Evolutionary conservation across 2,888 invertebrate species (phyloP).

Genomic region (Conops quadrifasciatus): DNA sequence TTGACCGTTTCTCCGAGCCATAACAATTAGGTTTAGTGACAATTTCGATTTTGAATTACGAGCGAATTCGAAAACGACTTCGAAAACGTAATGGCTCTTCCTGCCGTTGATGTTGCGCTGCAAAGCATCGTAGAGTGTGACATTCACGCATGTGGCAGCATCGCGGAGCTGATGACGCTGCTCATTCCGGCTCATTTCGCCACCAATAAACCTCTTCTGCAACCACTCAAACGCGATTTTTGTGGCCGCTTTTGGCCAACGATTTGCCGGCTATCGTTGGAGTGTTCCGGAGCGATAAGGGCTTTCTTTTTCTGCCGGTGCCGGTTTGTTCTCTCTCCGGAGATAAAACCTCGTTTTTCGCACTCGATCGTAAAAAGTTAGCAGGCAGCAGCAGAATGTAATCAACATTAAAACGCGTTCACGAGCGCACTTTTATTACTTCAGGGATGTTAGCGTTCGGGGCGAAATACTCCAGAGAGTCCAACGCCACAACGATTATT

Average conservation of each 20-base stretch:
- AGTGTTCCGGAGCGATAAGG: constrained; percentile 27
- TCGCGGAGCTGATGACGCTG: not conserved
- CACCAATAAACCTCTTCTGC: no score
- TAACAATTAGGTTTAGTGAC: no score
- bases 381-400: constrained; percentile 15
- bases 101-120: no score
- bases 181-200: no score
- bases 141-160: not conserved
- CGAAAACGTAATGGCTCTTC: no score
- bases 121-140: not conserved
- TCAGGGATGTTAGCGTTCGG: not conserved
- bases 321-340: not conserved
- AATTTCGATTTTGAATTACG: no score
- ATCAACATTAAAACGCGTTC: constrained; percentile 34
- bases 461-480: constrained; percentile 17
- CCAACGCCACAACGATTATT: not conserved
- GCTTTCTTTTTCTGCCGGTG: not conserved
- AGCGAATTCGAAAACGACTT: no score
- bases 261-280: not conserved
- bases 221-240: no score
- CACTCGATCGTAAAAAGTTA: constrained; percentile 31
- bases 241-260: not conserved
- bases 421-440: constrained; percentile 23
- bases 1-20: no score
- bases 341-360: constrained; percentile 29